These are phyloP conservation scores for Paramormyrops kingsleyae DNA, from an alignment of 2,113 vertebrate species.

Conservation along the genomic window DNA sequence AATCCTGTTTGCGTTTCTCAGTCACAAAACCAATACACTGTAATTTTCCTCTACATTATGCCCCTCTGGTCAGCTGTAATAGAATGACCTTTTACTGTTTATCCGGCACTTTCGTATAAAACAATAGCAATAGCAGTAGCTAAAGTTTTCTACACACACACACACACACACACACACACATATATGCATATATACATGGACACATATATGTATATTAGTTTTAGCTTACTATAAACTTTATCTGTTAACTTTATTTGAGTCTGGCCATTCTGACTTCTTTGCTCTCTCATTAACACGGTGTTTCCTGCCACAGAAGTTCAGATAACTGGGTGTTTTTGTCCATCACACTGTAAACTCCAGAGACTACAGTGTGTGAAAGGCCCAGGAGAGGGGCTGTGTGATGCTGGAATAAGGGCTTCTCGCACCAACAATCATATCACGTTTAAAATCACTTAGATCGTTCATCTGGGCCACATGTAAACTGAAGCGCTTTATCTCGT, in stretches of 20 bases:
- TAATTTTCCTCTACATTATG: constrained; percentile 60
- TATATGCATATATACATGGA: neutral
- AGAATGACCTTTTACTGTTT: constrained; percentile 60
- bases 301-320: neutral
- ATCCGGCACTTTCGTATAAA: constrained; percentile 33
- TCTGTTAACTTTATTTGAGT: neutral
- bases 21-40: constrained; percentile 62
- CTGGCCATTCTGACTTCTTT: neutral
- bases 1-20: constrained; percentile 62
- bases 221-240: neutral
- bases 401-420: neutral
- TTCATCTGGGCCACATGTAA: neutral
- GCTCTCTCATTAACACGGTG: neutral
- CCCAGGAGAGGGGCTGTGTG: neutral
- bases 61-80: constrained; percentile 63
- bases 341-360: neutral
- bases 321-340: neutral
- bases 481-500: neutral
- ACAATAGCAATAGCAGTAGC: constrained; percentile 35
- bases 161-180: neutral
- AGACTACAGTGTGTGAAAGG: neutral
- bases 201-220: neutral
- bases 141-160: too few species aligned
- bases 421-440: neutral
- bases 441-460: neutral